A percentile compares a stretch with the other conserved stretches of the same genome.
These are phyloP conservation scores for Aphaenogaster ashmeadi DNA, from an alignment of 1,140 invertebrate genomes.

Conservation along the genomic window DNA sequence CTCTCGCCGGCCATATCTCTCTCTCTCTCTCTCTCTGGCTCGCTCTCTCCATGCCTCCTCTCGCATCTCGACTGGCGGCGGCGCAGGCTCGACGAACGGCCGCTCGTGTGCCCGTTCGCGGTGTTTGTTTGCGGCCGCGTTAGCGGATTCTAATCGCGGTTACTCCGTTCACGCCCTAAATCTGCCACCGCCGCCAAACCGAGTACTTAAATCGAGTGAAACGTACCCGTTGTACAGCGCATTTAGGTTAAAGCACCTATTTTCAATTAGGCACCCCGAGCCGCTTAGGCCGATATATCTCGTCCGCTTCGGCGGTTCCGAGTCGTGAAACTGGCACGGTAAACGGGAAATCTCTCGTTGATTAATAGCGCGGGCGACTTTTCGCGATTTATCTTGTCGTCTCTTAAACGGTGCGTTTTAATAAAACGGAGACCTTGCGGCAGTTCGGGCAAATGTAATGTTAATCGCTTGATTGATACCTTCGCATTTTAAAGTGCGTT, in stretches of 20 bases:
- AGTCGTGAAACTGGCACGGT: constrained; percentile 55
- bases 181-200: constrained; percentile 67
- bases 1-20: background rate
- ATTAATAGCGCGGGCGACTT: constrained; percentile 35
- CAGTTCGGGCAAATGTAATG: constrained; percentile 3
- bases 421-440: constrained; percentile 31
- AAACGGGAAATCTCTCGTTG: constrained; percentile 62
- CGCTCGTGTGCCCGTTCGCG: constrained; percentile 72
- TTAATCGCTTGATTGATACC: constrained; percentile 49
- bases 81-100: constrained; percentile 27
- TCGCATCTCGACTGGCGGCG: constrained; percentile 2
- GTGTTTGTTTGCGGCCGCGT: constrained; percentile 81
- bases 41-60: background rate
- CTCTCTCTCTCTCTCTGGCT: background rate
- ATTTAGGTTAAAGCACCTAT: constrained; percentile 68
- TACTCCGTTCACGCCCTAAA: constrained; percentile 71
- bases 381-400: constrained; percentile 61
- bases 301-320: constrained; percentile 52
- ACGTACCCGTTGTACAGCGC: constrained; percentile 57
- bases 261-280: constrained; percentile 55
- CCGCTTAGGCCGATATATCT: constrained; percentile 60
- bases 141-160: constrained; percentile 77
- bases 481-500: background rate
- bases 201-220: constrained; percentile 71
- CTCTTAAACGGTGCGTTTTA: constrained; percentile 49